Evolutionary conservation across 2,888 invertebrate genomes (phyloP).

Genomic region (Morpho helenor): DNA sequence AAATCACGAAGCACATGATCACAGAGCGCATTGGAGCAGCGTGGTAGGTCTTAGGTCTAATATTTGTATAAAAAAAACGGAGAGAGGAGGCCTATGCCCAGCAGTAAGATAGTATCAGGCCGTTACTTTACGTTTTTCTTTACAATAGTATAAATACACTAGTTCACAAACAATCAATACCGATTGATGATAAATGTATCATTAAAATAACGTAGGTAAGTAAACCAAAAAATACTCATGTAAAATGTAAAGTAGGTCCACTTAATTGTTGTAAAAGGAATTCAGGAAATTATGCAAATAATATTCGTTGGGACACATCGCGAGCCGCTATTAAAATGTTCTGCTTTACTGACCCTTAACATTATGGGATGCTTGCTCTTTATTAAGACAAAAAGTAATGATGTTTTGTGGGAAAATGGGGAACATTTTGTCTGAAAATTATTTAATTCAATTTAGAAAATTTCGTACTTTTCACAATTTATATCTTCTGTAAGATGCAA

Average conservation of each 20-base stretch:
- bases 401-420: background rate
- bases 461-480: background rate
- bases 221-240: background rate
- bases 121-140: too few relatives aligned
- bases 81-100: too few relatives aligned
- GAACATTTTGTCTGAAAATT: too few relatives aligned
- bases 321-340: slow-evolving; percentile 19
- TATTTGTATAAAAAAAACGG: too few relatives aligned
- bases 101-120: too few relatives aligned
- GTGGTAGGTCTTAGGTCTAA: too few relatives aligned
- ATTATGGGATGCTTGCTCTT: slow-evolving; percentile 7
- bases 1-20: too few relatives aligned
- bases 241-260: background rate
- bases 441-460: background rate
- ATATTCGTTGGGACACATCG: slow-evolving; percentile 10
- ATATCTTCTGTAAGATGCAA: too few relatives aligned
- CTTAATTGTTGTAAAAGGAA: slow-evolving; percentile 9
- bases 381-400: slow-evolving; percentile 7
- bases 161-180: too few relatives aligned
- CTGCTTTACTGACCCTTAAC: slow-evolving; percentile 16
- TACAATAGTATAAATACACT: too few relatives aligned
- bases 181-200: background rate
- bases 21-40: too few relatives aligned
- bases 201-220: background rate
- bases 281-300: slow-evolving; percentile 11